These are phyloP conservation scores for Andrena bicolor DNA, from an alignment of 2,888 invertebrate species.

Conservation along the genomic window DNA sequence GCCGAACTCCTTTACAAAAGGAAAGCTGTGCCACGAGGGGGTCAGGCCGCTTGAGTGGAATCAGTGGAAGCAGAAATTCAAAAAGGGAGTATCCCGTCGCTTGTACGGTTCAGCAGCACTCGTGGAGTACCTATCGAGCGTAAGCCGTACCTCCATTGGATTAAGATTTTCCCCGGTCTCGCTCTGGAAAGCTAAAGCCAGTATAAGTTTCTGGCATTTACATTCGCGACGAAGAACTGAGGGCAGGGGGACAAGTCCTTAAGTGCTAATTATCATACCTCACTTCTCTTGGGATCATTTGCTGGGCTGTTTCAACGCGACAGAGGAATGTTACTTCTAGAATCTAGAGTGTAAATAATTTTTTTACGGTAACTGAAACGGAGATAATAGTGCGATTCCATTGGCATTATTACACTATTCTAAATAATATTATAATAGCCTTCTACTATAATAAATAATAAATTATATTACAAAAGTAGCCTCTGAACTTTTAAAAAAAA, in stretches of 20 bases:
- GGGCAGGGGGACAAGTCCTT: constrained; percentile 21
- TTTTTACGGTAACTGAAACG: too few relatives aligned
- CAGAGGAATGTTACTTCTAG: neutral
- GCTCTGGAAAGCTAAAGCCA: constrained; percentile 33
- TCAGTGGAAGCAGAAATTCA: neutral
- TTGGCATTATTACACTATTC: too few relatives aligned
- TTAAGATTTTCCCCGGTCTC: constrained; percentile 51
- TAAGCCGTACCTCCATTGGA: constrained; percentile 55
- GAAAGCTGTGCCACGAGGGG: neutral
- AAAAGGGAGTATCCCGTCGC: constrained; percentile 13
- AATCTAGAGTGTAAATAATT: neutral
- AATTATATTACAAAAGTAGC: too few relatives aligned
- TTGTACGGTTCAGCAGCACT: constrained; percentile 30
- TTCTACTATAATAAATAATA: too few relatives aligned
- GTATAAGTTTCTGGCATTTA: constrained; percentile 55
- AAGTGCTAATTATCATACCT: constrained; percentile 55
- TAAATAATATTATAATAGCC: too few relatives aligned
- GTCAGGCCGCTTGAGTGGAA: neutral
- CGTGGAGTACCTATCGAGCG: constrained; percentile 43
- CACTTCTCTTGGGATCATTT: constrained; percentile 5
- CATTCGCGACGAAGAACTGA: constrained; percentile 36
- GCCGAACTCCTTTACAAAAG: neutral
- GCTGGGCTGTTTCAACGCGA: neutral
- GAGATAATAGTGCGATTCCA: too few relatives aligned
- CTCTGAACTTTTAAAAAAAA: too few relatives aligned